phyloP scores from a whole-genome alignment of 2,797 vertebrate genomes.

The Psittacula derbiana region DNA sequence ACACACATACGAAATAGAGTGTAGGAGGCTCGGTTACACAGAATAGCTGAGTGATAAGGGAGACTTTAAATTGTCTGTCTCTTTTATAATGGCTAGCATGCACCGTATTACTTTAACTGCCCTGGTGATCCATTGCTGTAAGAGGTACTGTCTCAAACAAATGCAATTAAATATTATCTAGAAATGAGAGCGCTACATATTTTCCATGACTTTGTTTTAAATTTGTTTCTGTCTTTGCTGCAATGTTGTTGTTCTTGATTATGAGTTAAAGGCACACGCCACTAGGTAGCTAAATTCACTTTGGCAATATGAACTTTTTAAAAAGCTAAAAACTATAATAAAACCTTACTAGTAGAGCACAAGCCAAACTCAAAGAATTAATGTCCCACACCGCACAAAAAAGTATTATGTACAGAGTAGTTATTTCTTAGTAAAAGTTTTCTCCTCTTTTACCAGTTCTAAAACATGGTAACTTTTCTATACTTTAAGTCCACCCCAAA shows the following conservation, averaged over 20 bases:
- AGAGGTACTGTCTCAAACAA: background rate
- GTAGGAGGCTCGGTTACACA: background rate
- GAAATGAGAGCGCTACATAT: background rate
- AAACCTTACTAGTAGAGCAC: background rate
- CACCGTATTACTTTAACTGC: background rate
- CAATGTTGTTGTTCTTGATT: background rate
- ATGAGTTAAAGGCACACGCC: background rate
- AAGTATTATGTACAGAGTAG: background rate
- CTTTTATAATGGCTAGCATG: background rate
- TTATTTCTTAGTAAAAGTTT: background rate
- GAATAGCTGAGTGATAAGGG: background rate
- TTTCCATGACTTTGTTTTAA: background rate
- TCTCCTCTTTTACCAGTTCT: background rate
- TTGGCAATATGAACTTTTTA: background rate
- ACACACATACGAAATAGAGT: background rate
- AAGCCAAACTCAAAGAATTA: slow-evolving; percentile 31
- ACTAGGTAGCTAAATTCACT: background rate
- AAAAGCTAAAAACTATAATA: background rate
- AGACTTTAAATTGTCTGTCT: background rate
- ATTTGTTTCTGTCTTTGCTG: background rate
- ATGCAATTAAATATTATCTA: background rate
- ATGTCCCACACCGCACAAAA: background rate
- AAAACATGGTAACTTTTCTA: slow-evolving; percentile 9
- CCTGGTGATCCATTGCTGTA: background rate
- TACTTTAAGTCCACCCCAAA: background rate